Percentiles rank a stretch among this genome's conserved stretches.
Evolutionary conservation across 2,888 invertebrate species (phyloP).

Genomic region (Hydraecia micacea): DNA sequence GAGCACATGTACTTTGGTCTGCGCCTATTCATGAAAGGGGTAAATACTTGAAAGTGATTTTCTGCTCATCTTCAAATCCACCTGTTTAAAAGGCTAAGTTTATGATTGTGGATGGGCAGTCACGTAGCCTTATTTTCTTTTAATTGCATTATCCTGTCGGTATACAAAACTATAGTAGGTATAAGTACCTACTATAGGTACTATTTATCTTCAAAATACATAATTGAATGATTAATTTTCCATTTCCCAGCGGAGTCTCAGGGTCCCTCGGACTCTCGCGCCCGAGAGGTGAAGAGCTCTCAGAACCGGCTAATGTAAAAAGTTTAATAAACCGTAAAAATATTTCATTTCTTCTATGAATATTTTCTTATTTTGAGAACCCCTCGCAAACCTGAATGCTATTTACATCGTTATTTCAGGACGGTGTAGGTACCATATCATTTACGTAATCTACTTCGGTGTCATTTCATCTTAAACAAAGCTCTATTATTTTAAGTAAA

Average conservation of each 20-base stretch:
- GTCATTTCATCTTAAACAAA: constrained; percentile 1
- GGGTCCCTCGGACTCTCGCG: background rate
- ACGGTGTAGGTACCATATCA: background rate
- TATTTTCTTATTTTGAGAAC: constrained; percentile 7
- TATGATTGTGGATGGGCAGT: background rate
- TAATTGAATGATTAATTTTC: background rate
- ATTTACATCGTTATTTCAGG: background rate
- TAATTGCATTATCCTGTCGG: background rate
- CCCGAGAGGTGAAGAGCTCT: background rate
- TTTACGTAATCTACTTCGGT: background rate
- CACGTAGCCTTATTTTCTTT: too few species aligned
- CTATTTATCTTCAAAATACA: constrained; percentile 1
- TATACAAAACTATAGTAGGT: too few species aligned
- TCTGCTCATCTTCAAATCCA: background rate
- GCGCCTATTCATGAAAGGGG: background rate
- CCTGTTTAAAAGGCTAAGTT: background rate
- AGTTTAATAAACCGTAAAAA: constrained; percentile 29
- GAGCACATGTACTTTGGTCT: background rate
- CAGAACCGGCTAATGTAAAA: constrained; percentile 7
- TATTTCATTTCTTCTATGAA: constrained; percentile 4
- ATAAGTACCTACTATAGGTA: background rate
- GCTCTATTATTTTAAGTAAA: constrained; percentile 4
- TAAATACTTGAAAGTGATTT: background rate
- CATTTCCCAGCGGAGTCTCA: background rate
- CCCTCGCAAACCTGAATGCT: background rate